Evolutionary conservation across 2,888 invertebrate species (phyloP), one percentile per base, ranked within the genome.

Genomic region (Thera obeliscata): DNA sequence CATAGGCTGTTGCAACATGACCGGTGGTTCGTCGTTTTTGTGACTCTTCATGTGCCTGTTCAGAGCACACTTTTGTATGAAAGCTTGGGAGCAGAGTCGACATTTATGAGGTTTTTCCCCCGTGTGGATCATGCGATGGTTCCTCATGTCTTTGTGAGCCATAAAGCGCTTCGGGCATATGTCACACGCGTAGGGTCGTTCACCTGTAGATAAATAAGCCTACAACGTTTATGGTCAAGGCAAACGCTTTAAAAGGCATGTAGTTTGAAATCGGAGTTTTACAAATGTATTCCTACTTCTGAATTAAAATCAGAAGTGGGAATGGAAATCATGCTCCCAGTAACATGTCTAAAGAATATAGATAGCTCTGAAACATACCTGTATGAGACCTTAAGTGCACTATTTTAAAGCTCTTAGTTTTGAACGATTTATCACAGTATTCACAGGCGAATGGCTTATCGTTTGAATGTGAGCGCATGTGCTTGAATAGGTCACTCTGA

Each of bases 41-140:
- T 84, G 83, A 6, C 81, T 81, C 88, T 98, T 97, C 98, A 98
- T 98, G 88, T 98, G 98, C 78, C 98, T 96, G 43, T 98, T 98
- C 11, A 98, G 94, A 77, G 98, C 98, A 91, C 98, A 98, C 76
- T 98, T 95, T 89, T 97, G 97, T 86, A 98, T 98, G 88, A 98
- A 98, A 0, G 98, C 98, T 87, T 97, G 98, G 82, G 96, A 96
- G 88, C 98, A 98, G 57, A 98, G 95, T 64, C 94, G 94, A 85
- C 98, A 98, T 85, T 98, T 98, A 94, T 97, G 98, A 1, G 98
- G 97, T 82, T 98, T 98, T 81, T 98, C 98, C 0, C 97, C 97
- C 66, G 97, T 97, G 90, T 98, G 98, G 0, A 98, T 98, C 83
- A 98, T 95, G 80, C 97, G 96, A 90, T 98, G 98, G 90, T 98